Evolutionary conservation across 2,888 invertebrate species (phyloP).

Genomic region (Drosophila hawaiiensis): DNA sequence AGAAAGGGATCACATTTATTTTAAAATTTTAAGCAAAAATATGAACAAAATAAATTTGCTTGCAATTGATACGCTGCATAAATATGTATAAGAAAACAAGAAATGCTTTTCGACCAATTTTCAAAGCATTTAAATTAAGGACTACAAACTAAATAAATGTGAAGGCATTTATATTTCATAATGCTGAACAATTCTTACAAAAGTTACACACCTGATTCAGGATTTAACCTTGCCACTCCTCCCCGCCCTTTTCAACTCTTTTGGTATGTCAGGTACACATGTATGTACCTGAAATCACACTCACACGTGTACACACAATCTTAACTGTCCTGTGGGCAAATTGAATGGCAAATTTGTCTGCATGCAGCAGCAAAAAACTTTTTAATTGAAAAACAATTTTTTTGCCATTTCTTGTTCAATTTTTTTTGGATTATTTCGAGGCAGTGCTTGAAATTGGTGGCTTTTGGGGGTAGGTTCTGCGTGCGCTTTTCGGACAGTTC

Average conservation of each 20-base stretch:
- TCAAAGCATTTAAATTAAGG: not conserved
- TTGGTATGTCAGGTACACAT: slow-evolving; percentile 22
- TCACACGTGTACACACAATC: slow-evolving; percentile 7
- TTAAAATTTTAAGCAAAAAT: not conserved
- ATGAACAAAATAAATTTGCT: not conserved
- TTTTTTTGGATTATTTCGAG: slow-evolving; percentile 45
- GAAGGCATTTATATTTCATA: slow-evolving; percentile 10
- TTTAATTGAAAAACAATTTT: slow-evolving; percentile 78
- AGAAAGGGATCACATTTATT: not conserved
- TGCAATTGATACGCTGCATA: not conserved
- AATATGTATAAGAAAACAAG: not conserved
- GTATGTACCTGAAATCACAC: slow-evolving; percentile 8
- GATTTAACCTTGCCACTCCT: not conserved
- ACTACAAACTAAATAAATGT: not conserved
- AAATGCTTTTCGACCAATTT: not conserved
- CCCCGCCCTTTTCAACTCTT: slow-evolving; percentile 11
- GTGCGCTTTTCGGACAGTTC: slow-evolving; percentile 39
- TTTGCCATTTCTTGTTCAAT: slow-evolving; percentile 54
- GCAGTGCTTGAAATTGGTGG: not conserved
- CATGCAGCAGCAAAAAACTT: slow-evolving; percentile 69
- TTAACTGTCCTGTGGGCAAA: slow-evolving; percentile 65
- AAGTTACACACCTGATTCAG: slow-evolving; percentile 7
- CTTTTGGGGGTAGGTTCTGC: not conserved
- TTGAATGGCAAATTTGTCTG: slow-evolving; percentile 77
- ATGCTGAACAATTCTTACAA: slow-evolving; percentile 11